These are phyloP conservation scores for Eilema griseolum DNA, from an alignment of 2,888 invertebrate genomes.

Conservation along the genomic window DNA sequence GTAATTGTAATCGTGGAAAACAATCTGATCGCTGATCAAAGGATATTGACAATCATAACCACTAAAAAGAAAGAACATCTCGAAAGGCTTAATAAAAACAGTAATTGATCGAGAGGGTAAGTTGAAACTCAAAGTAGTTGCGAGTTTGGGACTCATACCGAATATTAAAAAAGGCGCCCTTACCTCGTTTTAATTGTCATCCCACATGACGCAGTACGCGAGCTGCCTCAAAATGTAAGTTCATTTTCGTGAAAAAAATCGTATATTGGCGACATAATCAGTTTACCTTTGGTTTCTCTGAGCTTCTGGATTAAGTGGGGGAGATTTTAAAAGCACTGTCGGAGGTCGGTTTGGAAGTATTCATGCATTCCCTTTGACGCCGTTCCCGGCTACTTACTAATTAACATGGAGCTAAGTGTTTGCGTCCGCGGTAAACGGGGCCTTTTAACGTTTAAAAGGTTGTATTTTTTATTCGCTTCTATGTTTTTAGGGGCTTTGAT, in stretches of 20 bases:
- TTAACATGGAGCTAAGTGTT: slow-evolving; percentile 86
- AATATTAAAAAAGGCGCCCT: slow-evolving; percentile 36
- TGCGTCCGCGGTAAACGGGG: slow-evolving; percentile 85
- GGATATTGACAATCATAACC: neutral
- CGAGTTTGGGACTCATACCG: slow-evolving; percentile 25
- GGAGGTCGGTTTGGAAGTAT: slow-evolving; percentile 82
- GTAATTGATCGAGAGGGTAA: slow-evolving; percentile 1
- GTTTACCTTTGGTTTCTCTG: slow-evolving; percentile 84
- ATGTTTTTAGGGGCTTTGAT: slow-evolving; percentile 82
- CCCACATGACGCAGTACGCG: slow-evolving; percentile 38
- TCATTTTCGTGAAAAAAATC: slow-evolving; percentile 72
- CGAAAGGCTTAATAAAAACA: neutral
- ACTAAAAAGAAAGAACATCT: neutral
- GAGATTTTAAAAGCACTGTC: slow-evolving; percentile 83
- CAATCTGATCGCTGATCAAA: neutral
- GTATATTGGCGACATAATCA: slow-evolving; percentile 82
- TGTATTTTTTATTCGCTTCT: slow-evolving; percentile 72
- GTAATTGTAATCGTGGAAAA: neutral
- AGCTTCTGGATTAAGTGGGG: slow-evolving; percentile 78
- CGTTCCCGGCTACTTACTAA: slow-evolving; percentile 85
- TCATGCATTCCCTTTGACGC: slow-evolving; percentile 87
- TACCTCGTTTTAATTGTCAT: slow-evolving; percentile 46
- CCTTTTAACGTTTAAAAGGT: slow-evolving; percentile 86
- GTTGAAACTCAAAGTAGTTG: slow-evolving; percentile 17
- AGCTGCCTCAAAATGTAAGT: slow-evolving; percentile 57